A percentile compares a stretch with the other conserved stretches of the same genome.
These are phyloP conservation scores for Gila robusta DNA, from an alignment of 2,797 vertebrate species.

Conservation along the genomic window DNA sequence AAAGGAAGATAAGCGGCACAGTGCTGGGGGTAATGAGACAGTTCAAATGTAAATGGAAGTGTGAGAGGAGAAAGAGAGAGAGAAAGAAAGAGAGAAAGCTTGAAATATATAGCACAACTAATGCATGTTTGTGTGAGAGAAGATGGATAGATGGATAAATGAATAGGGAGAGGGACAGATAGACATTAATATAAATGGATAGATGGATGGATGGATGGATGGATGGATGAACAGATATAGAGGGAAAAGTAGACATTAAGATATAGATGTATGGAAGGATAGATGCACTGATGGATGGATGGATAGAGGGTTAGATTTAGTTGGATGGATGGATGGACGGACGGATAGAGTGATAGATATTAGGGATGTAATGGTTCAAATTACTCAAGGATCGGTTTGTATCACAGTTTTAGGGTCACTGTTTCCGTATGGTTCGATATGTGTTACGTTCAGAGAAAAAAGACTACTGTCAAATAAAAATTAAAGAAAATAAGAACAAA, in stretches of 20 bases:
- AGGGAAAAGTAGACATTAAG: neutral
- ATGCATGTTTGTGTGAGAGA: neutral
- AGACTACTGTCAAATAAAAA: no score
- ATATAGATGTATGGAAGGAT: no score
- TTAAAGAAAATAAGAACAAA: no score
- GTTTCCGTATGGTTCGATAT: no score
- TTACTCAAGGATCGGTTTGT: no score
- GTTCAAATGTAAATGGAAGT: constrained; percentile 30
- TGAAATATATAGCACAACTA: neutral
- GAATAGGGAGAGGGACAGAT: neutral
- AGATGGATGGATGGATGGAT: neutral
- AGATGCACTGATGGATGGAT: no score
- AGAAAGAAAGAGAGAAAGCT: neutral
- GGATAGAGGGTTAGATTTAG: no score
- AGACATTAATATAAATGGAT: neutral
- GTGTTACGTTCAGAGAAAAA: no score
- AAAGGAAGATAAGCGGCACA: constrained; percentile 21
- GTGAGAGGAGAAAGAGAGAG: neutral
- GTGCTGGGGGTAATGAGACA: constrained; percentile 41
- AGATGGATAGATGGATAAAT: neutral
- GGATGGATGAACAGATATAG: neutral
- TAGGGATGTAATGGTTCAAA: no score
- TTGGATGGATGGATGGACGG: neutral
- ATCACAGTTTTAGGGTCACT: no score
- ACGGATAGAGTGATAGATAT: neutral